Conservation (phyloP, 2,113 vertebrate species). For the Tringa solitaria region DNA sequence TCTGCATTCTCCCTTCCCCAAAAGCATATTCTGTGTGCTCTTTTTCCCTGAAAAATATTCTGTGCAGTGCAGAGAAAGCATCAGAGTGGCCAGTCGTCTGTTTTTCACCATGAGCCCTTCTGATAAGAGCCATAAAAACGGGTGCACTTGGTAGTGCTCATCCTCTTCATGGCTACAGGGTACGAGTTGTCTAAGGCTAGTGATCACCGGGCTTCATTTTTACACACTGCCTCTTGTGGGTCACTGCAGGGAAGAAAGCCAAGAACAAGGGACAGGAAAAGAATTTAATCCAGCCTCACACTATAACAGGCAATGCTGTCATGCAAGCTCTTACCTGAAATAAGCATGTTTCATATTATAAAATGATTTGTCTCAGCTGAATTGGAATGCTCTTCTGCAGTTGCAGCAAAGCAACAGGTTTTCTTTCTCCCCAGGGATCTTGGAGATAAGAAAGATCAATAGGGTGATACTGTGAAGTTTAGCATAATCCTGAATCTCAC, state of each 20-base stretch:
- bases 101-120: neutral
- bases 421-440: neutral
- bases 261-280: neutral
- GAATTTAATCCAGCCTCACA: neutral
- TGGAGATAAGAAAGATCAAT: neutral
- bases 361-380: neutral
- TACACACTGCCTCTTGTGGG: neutral
- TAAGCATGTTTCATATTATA: neutral
- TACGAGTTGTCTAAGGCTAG: neutral
- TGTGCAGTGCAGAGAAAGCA: no score
- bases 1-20: neutral
- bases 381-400: neutral
- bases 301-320: neutral
- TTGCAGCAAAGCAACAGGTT: neutral
- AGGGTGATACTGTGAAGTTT: neutral
- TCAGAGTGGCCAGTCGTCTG: neutral
- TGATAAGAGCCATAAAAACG: neutral
- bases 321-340: neutral
- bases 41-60: neutral
- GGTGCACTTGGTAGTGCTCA: neutral
- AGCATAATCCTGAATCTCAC: neutral
- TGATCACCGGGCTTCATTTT: neutral
- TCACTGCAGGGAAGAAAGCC: neutral
- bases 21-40: neutral
- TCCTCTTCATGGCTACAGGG: neutral